Evolutionary conservation across 2,888 invertebrate genomes (phyloP).

Genomic region (Plagiodera versicolora): DNA sequence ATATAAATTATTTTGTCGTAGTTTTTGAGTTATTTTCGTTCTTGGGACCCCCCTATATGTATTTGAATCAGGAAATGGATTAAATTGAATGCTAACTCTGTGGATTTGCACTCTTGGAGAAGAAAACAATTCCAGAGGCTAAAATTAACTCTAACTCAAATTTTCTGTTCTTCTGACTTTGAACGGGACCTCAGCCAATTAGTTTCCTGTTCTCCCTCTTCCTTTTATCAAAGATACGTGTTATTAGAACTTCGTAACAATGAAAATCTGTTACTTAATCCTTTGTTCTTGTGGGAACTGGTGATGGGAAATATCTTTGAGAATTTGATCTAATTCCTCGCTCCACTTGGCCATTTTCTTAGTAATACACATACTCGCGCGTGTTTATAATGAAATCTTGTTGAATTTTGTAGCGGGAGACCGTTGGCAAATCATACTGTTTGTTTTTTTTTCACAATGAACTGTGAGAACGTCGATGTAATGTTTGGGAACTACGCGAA

Average conservation of each 20-base stretch:
- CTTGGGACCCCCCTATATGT: no score
- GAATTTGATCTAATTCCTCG: constrained; percentile 11
- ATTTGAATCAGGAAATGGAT: no score
- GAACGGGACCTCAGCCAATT: no score
- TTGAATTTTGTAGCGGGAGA: not conserved
- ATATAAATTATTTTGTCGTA: no score
- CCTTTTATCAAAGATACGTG: constrained; percentile 8
- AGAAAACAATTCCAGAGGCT: no score
- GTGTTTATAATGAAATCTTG: not conserved
- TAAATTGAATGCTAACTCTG: no score
- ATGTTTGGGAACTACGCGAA: not conserved
- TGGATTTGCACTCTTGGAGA: no score
- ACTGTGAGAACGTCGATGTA: not conserved
- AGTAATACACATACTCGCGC: not conserved
- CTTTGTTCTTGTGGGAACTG: constrained; percentile 18
- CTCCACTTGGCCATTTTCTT: constrained; percentile 11
- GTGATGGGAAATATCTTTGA: constrained; percentile 3
- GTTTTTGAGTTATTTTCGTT: no score
- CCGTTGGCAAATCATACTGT: not conserved
- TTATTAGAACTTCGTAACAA: constrained; percentile 15
- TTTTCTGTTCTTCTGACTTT: no score
- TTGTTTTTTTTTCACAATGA: not conserved
- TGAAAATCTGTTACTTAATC: constrained; percentile 12
- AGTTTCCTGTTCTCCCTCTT: not conserved
- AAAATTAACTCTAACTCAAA: no score